Evolutionary conservation across 2,113 vertebrate genomes (phyloP).

Genomic region (Brachypteracias leptosomus): DNA sequence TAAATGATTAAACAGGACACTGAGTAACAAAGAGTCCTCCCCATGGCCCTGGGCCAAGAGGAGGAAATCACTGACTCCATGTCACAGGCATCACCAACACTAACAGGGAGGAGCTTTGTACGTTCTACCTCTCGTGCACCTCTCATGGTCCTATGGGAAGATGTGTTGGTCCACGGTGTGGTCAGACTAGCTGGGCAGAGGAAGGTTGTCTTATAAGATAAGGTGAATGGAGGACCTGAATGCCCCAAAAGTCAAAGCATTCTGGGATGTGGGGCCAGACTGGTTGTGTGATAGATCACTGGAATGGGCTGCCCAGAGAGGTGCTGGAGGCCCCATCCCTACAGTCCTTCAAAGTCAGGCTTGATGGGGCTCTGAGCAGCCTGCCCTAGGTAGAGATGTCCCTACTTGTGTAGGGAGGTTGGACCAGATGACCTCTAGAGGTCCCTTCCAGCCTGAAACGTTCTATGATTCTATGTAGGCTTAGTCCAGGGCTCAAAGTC

Average conservation of each 20-base stretch:
- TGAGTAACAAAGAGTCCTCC: not conserved
- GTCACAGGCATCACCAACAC: not conserved
- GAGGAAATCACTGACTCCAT: not conserved
- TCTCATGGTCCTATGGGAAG: not conserved
- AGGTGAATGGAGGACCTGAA: not conserved
- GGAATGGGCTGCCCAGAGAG: too few relatives aligned
- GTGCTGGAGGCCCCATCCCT: too few relatives aligned
- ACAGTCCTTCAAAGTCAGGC: too few relatives aligned
- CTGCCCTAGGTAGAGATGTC: too few relatives aligned
- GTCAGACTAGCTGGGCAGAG: not conserved
- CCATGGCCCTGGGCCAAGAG: not conserved
- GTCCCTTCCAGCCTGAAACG: too few relatives aligned
- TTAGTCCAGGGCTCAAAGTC: not conserved
- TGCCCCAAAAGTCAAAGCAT: not conserved
- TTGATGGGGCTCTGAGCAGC: too few relatives aligned
- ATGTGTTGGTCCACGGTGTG: not conserved
- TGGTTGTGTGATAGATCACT: too few relatives aligned
- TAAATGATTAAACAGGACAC: not conserved
- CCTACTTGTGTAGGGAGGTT: too few relatives aligned
- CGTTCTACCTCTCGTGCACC: not conserved
- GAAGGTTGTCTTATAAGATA: not conserved
- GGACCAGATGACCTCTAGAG: too few relatives aligned
- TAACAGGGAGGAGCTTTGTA: not conserved
- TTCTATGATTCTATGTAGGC: too few relatives aligned
- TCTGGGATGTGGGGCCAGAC: not conserved